phyloP scores from a whole-genome alignment of 2,113 vertebrate genomes.

The Phaethon lepturus region DNA sequence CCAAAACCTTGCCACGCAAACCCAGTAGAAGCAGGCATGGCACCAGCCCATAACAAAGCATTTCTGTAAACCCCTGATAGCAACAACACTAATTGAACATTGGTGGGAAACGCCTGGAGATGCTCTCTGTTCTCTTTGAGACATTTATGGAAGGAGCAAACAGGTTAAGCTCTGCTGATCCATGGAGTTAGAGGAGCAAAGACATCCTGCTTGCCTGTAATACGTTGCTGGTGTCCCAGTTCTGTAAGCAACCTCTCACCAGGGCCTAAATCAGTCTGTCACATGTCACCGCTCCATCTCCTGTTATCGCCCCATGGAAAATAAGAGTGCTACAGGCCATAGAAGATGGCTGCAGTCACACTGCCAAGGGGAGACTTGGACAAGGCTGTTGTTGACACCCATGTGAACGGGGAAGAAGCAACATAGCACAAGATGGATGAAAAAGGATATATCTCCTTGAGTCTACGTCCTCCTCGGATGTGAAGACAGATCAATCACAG shows the following conservation, averaged over 20 bases:
- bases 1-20: no score
- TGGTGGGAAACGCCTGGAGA: neutral
- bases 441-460: neutral
- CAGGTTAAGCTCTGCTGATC: constrained; percentile 62
- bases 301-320: neutral
- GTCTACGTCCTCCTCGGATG: neutral
- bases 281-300: neutral
- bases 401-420: neutral
- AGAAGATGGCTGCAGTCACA: neutral
- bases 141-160: constrained; percentile 12
- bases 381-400: neutral
- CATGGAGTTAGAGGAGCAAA: constrained; percentile 18
- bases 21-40: no score
- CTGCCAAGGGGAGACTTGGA: neutral
- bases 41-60: neutral
- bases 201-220: constrained; percentile 12
- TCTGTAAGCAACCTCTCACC: constrained; percentile 40
- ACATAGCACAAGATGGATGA: neutral
- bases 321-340: neutral
- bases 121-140: neutral
- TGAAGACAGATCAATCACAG: neutral
- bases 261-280: constrained; percentile 31
- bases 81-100: neutral
- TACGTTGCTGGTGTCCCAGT: neutral
- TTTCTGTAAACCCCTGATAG: neutral